Percentiles rank a stretch among this genome's conserved stretches.
phyloP scores from a whole-genome alignment of 2,113 vertebrate genomes.

The Bubo bubo region DNA sequence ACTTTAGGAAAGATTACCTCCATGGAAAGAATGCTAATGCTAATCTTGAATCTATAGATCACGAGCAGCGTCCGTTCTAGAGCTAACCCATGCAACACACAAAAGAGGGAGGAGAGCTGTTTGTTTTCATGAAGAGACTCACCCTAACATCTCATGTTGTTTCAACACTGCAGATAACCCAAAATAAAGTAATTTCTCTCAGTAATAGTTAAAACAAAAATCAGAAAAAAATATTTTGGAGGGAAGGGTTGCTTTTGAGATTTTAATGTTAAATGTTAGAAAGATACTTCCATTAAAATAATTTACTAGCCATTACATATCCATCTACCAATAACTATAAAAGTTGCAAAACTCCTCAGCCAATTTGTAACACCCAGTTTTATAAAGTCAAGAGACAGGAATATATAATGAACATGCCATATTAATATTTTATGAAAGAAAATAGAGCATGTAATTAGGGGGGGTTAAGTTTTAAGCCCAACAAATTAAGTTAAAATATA shows the following conservation, averaged over 20 bases:
- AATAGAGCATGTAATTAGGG: not conserved
- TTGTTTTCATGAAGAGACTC: not conserved
- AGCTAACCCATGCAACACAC: not conserved
- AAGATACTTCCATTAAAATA: not conserved
- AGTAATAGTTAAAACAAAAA: not conserved
- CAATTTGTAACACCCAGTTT: not conserved
- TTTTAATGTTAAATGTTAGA: not conserved
- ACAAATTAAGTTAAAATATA: not conserved
- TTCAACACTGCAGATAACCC: not conserved
- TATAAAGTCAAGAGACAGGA: not conserved
- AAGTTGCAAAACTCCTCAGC: not conserved
- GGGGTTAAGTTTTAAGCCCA: not conserved
- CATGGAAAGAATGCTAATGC: not conserved
- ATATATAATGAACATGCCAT: not conserved
- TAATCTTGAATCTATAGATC: not conserved
- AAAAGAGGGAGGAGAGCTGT: not conserved
- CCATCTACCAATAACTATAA: not conserved
- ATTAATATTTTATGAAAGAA: not conserved
- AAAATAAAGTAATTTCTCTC: not conserved
- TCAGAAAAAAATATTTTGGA: not conserved
- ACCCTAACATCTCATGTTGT: not conserved
- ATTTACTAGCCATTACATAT: not conserved
- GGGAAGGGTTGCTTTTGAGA: not conserved
- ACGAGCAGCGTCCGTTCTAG: not conserved
- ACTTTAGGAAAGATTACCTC: not conserved